Evolutionary conservation across 1,140 invertebrate genomes (phyloP).

Genomic region (Periplaneta americana): DNA sequence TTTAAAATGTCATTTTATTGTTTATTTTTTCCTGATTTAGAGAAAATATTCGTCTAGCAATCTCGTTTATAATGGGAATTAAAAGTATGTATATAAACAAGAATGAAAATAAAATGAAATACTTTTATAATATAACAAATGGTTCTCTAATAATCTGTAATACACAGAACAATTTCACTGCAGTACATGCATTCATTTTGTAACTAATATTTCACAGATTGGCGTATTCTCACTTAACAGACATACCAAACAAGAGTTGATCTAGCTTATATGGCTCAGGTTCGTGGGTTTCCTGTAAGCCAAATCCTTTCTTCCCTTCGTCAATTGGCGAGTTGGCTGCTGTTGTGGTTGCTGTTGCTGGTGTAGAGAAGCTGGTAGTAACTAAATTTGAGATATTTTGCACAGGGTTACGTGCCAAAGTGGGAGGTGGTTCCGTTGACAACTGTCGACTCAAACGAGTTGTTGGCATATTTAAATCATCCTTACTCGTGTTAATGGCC

Average conservation of each 20-base stretch:
- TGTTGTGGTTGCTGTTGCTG: conserved; percentile 27
- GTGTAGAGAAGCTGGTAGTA: no score
- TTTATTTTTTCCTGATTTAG: no score
- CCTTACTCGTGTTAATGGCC: not conserved
- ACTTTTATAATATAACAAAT: not conserved
- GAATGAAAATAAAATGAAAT: no score
- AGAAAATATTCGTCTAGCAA: no score
- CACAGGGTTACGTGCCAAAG: not conserved
- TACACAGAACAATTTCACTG: not conserved
- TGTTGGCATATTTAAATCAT: not conserved
- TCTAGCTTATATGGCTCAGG: conserved; percentile 38
- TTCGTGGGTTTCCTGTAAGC: conserved; percentile 10
- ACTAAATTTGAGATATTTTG: not conserved
- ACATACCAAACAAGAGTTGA: conserved; percentile 37
- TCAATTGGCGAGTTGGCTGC: conserved; percentile 40
- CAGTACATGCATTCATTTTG: no score
- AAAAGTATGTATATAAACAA: no score
- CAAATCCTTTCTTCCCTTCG: conserved; percentile 32
- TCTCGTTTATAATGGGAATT: no score
- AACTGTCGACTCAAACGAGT: not conserved
- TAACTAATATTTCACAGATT: not conserved
- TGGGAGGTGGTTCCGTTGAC: not conserved
- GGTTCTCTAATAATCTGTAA: not conserved
- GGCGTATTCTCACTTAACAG: not conserved
- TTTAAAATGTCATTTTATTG: no score